Evolutionary conservation across 2,113 vertebrate genomes (phyloP), one percentile per base, ranked within the genome.

Genomic region (Myocastor coypus): DNA sequence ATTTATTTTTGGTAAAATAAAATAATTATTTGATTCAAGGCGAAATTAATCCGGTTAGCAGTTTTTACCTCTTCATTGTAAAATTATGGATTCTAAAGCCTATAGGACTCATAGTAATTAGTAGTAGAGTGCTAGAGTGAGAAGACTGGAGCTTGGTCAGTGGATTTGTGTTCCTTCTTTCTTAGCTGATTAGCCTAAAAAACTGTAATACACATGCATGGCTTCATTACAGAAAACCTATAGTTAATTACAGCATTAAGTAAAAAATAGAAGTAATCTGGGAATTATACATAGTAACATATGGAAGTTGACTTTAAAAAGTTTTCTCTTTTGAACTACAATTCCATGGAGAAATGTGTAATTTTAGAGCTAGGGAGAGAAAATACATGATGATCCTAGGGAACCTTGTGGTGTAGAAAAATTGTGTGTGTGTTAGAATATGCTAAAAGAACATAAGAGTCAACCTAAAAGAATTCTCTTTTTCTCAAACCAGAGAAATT

Each of bases 191-290:
- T 92, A 87, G 19, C 71, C 64, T 50, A 52, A 68, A n/a, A 34
- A 7, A 24, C 28, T 40, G 11, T 68, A 78, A 32, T 81, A 40
- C 42, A 68, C 61, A 57, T 50, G 20, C 61, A 57, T 50, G 20
- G n/a, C 26, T 95, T 78, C 90, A 63, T 96, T 91, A 92, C 42
- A 90, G 82, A 84, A 92, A 94, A 92, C 75, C 85, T n/a, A 46
- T 87, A 94, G 78, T 92, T 92, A 90, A 92, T 92, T 71, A 69
- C 28, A 85, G 50, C 63, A 83, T 59, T 90, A 90, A 73, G 73
- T 64, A 93, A 55, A 87, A 50, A 66, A 64, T 63, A 90, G 40
- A 78, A 59, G 63, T 32, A 92, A 68, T 73, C 20, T 87, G 30
- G 22, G 30, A 69, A 75, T 88, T 32, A 52, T 1, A 87, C 24